Base-by-base conservation (phyloP, 2,797 vertebrate species). In the Siniperca scherzeri region DNA sequence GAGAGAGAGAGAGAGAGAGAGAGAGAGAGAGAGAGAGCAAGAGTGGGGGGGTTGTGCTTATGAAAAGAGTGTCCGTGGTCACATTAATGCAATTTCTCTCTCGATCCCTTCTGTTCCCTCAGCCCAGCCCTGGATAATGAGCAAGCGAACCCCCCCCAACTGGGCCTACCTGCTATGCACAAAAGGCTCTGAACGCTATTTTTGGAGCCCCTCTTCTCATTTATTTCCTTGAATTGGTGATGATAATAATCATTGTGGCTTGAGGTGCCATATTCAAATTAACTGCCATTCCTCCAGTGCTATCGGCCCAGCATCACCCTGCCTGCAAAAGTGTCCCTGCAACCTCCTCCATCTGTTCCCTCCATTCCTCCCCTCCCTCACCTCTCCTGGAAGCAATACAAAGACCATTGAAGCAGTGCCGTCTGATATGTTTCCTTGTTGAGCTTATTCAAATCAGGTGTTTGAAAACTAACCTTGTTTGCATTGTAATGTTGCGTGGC, bases 391-490 rank as follows among this genome's bases (percentile, higher is more conserved):
- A 88, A 84, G 89, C 84, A 78, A 90, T 91, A 96, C 90, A 96
- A 95, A 95, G 89, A 90, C 86, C 89, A 87, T 46, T 86, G 90
- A 92, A 92, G 93, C 94, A 85, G 91, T 72, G 9, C 91, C 33
- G 78, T 76, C 90, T 86, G 93, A 92, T 92, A 91, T 93, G 92
- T 93, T 93, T 92, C 93, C 94, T 93, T 94, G 94, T 94, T 94
- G 94, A 93, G 94, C 92, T 94, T 94, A 96, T 96, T 96, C 93
- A 96, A 96, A 96, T 96, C 94, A 96, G 94, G 89, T 94, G 94
- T 96, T 96, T 95, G 96, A 96, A 96, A 96, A 96, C 95, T 93
- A 95, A 94, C 95, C 96, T 95, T 96, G 96, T 96, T 96, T 96
- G 96, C 96, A 96, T 96, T 96, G 95, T 96, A 95, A 95, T 93